phyloP scores from a whole-genome alignment of 2,888 invertebrate genomes.

The Eilema sororculum region DNA sequence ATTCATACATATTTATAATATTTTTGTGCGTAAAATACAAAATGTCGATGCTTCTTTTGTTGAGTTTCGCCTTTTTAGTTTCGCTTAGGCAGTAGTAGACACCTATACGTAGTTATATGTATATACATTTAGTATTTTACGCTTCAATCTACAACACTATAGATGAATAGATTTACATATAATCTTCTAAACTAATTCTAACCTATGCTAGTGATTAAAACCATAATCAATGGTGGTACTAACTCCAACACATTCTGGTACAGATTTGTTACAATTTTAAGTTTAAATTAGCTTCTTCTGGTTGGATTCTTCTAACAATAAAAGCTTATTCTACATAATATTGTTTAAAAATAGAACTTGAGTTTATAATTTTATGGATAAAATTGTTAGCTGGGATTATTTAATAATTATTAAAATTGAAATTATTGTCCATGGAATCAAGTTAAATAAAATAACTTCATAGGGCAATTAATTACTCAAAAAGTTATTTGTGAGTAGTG shows the following conservation, averaged over 20 bases:
- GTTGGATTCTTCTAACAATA: neutral
- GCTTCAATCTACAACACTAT: constrained; percentile 48
- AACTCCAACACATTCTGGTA: constrained; percentile 46
- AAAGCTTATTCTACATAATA: constrained; percentile 2
- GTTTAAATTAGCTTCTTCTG: constrained; percentile 2
- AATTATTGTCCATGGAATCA: neutral
- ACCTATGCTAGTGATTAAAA: constrained; percentile 70
- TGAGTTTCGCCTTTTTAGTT: constrained; percentile 69
- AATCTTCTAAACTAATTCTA: constrained; percentile 66
- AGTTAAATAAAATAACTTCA: constrained; percentile 3
- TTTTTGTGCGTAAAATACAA: constrained; percentile 73
- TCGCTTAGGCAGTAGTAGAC: constrained; percentile 60
- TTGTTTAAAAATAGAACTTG: neutral
- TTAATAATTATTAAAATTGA: neutral
- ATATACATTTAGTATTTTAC: constrained; percentile 71
- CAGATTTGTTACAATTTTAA: neutral
- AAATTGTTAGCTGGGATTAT: neutral
- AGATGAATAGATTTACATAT: constrained; percentile 24
- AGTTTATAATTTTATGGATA: neutral
- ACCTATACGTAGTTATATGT: constrained; percentile 41
- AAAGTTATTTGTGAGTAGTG: neutral
- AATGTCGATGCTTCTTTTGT: constrained; percentile 66
- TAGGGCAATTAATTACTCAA: neutral
- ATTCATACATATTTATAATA: constrained; percentile 46
- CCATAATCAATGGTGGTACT: constrained; percentile 53